Conservation (phyloP, 1,140 invertebrate genomes). For the Psilanteris sp. region DNA sequence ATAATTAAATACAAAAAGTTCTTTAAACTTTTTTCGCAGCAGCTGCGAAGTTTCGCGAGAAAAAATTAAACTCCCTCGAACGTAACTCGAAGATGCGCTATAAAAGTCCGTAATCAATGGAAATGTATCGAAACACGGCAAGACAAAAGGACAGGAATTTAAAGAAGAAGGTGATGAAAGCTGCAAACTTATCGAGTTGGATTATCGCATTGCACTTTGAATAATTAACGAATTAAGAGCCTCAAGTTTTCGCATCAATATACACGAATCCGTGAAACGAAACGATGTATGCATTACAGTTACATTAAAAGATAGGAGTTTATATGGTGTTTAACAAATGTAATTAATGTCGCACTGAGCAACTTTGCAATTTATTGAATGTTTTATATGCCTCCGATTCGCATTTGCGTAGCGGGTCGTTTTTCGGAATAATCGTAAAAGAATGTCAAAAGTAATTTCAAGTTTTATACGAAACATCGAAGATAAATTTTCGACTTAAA, state of each 20-base stretch:
- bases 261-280: conserved; percentile 48
- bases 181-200: conserved; percentile 57
- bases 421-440: neutral
- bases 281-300: conserved; percentile 41
- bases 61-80: conserved; percentile 44
- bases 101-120: conserved; percentile 63
- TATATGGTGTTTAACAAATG: conserved; percentile 47
- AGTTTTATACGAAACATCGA: conserved; percentile 4
- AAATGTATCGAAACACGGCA: conserved; percentile 58
- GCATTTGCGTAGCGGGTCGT: neutral
- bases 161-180: conserved; percentile 54
- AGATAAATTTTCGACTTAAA: conserved; percentile 16
- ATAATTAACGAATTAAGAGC: conserved; percentile 72
- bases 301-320: conserved; percentile 37
- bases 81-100: conserved; percentile 32
- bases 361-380: conserved; percentile 29
- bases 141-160: conserved; percentile 46
- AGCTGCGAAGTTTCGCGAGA: conserved; percentile 35
- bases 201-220: conserved; percentile 69
- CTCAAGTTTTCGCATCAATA: conserved; percentile 55
- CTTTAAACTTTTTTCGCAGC: conserved; percentile 31
- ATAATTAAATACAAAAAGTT: conserved; percentile 43
- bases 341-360: conserved; percentile 57
- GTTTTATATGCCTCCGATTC: conserved; percentile 25
- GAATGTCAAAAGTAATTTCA: conserved; percentile 20